Evolutionary conservation across 37 sponge, comb jelly and placozoan genomes (phyloP).

Genomic region (Ianthella basta): DNA sequence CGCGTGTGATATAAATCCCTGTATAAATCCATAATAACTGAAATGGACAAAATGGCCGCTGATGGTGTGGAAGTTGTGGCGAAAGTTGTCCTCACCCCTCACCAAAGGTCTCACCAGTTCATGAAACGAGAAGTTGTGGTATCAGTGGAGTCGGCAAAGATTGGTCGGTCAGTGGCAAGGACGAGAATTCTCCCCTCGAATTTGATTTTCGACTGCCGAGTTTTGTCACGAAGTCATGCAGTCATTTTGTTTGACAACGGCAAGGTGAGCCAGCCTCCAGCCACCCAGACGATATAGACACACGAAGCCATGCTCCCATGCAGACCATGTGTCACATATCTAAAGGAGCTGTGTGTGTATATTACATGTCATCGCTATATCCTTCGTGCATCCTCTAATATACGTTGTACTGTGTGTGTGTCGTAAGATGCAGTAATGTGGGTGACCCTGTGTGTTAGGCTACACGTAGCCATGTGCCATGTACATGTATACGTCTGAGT

Average conservation of each 20-base stretch:
- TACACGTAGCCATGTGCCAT: neutral
- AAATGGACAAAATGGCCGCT: slow-evolving; percentile 24
- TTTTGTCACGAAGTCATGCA: slow-evolving; percentile 97
- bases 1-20: no score
- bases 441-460: slow-evolving; percentile 26
- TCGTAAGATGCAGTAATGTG: slow-evolving; percentile 6
- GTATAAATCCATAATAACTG: no score
- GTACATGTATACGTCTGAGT: neutral
- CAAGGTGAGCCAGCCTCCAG: slow-evolving; percentile 59
- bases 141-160: slow-evolving; percentile 57
- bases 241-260: slow-evolving; percentile 89
- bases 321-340: neutral
- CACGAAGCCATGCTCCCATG: neutral
- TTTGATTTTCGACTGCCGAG: slow-evolving; percentile 96
- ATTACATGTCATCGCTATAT: neutral
- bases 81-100: slow-evolving; percentile 69
- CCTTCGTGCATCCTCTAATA: no score
- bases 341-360: neutral
- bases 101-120: slow-evolving; percentile 77
- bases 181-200: slow-evolving; percentile 80
- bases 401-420: slow-evolving; percentile 14
- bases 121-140: slow-evolving; percentile 66
- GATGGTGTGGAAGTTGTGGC: slow-evolving; percentile 41
- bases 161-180: slow-evolving; percentile 89
- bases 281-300: no score